These are phyloP conservation scores for Pomatorhinus ruficollis DNA, from an alignment of 2,113 vertebrate genomes.

Conservation along the genomic window DNA sequence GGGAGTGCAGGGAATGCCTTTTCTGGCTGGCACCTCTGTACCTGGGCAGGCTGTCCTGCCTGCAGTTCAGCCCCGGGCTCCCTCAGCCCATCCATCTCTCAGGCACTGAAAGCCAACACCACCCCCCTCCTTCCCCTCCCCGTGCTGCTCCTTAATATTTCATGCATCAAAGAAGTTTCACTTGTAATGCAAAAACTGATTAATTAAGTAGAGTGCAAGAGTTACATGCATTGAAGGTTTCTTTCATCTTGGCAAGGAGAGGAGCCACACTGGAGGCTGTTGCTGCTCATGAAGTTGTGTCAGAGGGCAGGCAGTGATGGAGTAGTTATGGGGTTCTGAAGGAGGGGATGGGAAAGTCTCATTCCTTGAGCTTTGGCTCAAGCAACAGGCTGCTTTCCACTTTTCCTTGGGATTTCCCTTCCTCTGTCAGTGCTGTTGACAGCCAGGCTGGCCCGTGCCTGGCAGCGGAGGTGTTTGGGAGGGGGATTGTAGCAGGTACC, in stretches of 20 bases:
- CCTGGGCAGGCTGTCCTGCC: neutral
- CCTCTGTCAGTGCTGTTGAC: rapidly evolving
- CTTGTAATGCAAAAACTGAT: slow-evolving; percentile 74
- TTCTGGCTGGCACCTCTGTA: neutral
- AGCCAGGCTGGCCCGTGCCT: neutral
- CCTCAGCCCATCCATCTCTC: slow-evolving; percentile 4
- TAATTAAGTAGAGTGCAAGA: slow-evolving; percentile 75
- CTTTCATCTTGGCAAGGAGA: slow-evolving; percentile 72
- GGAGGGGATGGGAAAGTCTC: neutral
- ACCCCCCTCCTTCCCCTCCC: neutral
- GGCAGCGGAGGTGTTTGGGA: neutral
- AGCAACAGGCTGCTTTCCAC: neutral
- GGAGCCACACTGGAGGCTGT: slow-evolving; percentile 56
- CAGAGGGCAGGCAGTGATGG: slow-evolving; percentile 58
- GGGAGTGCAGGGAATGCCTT: neutral
- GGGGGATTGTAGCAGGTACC: no score
- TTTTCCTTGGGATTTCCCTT: neutral
- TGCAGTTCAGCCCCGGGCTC: neutral
- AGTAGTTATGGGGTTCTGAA: neutral
- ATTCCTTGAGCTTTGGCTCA: neutral
- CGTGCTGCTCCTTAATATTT: slow-evolving; percentile 55
- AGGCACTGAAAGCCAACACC: neutral
- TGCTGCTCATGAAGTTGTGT: slow-evolving; percentile 34
- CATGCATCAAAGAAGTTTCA: slow-evolving; percentile 75
- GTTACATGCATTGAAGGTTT: slow-evolving; percentile 69